Conservation (phyloP, 1,140 invertebrate genomes). For the Tribolium castaneum region DNA sequence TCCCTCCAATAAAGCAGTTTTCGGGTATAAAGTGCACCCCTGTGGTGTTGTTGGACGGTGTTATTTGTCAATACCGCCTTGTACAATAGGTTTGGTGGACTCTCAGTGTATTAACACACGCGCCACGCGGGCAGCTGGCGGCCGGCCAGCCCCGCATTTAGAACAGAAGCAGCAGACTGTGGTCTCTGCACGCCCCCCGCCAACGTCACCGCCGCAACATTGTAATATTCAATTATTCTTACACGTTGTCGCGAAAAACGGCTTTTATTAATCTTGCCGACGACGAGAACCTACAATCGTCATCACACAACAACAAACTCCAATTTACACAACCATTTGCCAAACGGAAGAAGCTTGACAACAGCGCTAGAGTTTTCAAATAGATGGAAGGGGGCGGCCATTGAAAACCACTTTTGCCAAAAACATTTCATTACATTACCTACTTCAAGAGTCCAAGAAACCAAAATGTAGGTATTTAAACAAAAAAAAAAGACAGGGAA, state of each 20-base stretch:
- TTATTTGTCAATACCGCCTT: no score
- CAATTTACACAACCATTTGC: background rate
- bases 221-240: conserved; percentile 43
- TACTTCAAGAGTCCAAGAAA: no score
- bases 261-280: conserved; percentile 5
- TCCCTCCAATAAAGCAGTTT: no score
- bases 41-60: no score
- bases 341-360: background rate
- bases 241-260: background rate
- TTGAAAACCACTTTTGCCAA: background rate
- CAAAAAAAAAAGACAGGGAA: no score
- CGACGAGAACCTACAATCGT: background rate
- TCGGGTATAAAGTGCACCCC: no score
- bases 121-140: conserved; percentile 51
- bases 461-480: no score
- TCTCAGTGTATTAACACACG: conserved; percentile 43
- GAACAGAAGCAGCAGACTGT: conserved; percentile 54
- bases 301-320: conserved; percentile 1
- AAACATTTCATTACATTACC: no score
- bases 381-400: background rate
- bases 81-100: conserved; percentile 5
- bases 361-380: background rate
- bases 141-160: conserved; percentile 52
- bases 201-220: conserved; percentile 27
- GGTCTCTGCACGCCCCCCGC: conserved; percentile 44